Conservation (phyloP, 2,888 invertebrate species). For the Tiliacea citrago region DNA sequence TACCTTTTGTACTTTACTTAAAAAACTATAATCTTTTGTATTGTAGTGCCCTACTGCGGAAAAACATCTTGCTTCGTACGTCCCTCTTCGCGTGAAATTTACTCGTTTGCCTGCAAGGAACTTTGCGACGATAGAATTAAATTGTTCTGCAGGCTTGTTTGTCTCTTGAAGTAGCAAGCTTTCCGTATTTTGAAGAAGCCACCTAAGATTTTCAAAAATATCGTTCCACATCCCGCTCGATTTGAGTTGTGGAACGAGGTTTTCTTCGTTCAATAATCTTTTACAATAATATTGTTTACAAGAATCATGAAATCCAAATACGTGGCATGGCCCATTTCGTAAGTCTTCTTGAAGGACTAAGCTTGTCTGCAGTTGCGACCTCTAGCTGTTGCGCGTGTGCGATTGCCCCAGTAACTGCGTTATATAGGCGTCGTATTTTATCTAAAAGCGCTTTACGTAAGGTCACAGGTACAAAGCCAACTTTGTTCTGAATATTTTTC, state of each 20-base stretch:
- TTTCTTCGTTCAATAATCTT: background rate
- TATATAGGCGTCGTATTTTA: background rate
- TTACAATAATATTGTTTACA: too few relatives aligned
- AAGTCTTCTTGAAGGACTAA: too few relatives aligned
- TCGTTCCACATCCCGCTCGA: slow-evolving; percentile 1
- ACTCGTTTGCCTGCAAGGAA: background rate
- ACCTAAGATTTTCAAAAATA: slow-evolving; percentile 18
- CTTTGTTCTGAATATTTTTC: background rate
- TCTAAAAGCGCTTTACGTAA: slow-evolving; percentile 1
- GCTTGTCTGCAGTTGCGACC: too few relatives aligned
- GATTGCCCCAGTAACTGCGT: too few relatives aligned
- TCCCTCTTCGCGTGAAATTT: background rate
- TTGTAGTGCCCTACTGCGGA: slow-evolving; percentile 6
- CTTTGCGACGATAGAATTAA: background rate
- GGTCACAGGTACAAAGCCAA: slow-evolving; percentile 6
- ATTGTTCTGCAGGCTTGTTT: background rate
- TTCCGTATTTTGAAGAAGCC: background rate
- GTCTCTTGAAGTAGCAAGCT: slow-evolving; percentile 1
- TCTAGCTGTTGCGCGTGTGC: too few relatives aligned
- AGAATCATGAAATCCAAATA: too few relatives aligned
- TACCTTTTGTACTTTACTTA: too few relatives aligned
- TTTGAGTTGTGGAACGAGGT: slow-evolving; percentile 1
- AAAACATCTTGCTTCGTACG: slow-evolving; percentile 1
- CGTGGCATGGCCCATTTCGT: too few relatives aligned
- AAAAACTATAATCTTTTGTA: background rate